Conservation (phyloP, 2,888 invertebrate genomes). For the Parochlus steinenii region DNA sequence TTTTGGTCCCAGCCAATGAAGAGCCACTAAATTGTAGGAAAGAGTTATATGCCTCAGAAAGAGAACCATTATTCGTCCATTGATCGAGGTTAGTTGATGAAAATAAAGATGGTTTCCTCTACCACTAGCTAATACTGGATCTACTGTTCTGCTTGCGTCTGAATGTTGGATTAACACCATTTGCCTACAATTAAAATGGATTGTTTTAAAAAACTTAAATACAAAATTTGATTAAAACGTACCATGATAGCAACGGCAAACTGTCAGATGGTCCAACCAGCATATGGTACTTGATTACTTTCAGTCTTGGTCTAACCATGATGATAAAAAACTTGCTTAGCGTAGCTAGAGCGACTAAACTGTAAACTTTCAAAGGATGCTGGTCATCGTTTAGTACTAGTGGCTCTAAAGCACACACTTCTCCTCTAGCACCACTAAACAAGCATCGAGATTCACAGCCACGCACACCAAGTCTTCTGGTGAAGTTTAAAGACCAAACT, state of each 20-base stretch:
- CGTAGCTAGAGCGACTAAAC: constrained; percentile 84
- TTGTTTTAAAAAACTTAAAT: no score
- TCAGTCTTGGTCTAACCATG: constrained; percentile 56
- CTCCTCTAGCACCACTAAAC: constrained; percentile 94
- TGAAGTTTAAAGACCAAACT: constrained; percentile 85
- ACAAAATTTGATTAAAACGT: no score
- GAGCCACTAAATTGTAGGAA: constrained; percentile 53
- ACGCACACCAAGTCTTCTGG: constrained; percentile 70
- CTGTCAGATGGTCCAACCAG: constrained; percentile 58
- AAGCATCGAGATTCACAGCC: constrained; percentile 83
- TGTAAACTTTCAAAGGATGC: constrained; percentile 54
- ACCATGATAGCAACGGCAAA: constrained; percentile 84
- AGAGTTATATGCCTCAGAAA: constrained; percentile 54
- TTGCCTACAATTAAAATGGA: no score
- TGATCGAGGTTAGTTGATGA: constrained; percentile 47
- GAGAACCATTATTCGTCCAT: constrained; percentile 39
- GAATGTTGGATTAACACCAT: constrained; percentile 66
- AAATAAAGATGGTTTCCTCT: constrained; percentile 72
- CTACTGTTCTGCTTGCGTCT: constrained; percentile 46
- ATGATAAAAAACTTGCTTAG: constrained; percentile 68
- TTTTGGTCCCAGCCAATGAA: constrained; percentile 68
- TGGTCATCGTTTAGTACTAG: constrained; percentile 32
- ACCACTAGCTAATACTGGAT: constrained; percentile 80
- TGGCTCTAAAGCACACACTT: constrained; percentile 64
- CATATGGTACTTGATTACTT: constrained; percentile 61